Conservation (phyloP, 2,888 invertebrate species). For the Eupithecia subfuscata region DNA sequence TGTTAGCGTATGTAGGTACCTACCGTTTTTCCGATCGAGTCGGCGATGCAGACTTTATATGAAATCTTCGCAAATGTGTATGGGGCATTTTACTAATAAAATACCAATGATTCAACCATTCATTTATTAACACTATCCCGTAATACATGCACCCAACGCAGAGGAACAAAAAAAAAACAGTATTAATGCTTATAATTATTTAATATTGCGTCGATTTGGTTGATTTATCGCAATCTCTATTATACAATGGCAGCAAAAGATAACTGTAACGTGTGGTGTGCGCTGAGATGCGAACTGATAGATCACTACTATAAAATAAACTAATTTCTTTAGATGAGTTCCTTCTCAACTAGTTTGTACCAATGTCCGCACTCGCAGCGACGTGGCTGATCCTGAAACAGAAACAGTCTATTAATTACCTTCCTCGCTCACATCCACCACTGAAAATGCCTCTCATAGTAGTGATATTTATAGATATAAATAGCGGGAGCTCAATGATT, state of each 20-base stretch:
- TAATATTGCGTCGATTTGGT: constrained; percentile 56
- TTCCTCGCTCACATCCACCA: no score
- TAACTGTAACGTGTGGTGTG: constrained; percentile 55
- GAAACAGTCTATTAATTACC: constrained; percentile 3
- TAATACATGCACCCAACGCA: constrained; percentile 44
- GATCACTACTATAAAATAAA: constrained; percentile 70
- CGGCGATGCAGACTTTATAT: no score
- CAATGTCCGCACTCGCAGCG: constrained; percentile 98
- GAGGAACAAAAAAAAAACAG: constrained; percentile 45
- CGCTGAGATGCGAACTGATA: constrained; percentile 63
- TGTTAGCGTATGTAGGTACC: no score
- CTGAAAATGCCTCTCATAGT: no score
- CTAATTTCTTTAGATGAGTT: constrained; percentile 85
- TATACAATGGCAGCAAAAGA: constrained; percentile 59
- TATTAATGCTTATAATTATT: constrained; percentile 75
- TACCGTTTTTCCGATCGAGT: no score
- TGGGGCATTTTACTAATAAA: constrained; percentile 15
- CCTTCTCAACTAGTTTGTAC: constrained; percentile 95
- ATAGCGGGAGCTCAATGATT: no score
- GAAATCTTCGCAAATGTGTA: no score
- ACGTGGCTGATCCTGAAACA: constrained; percentile 90
- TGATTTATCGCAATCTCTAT: constrained; percentile 60
- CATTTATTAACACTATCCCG: constrained; percentile 46
- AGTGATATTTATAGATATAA: no score
- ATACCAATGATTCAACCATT: constrained; percentile 71